Base-by-base conservation (phyloP, 2,797 vertebrate species). In the Clamator glandarius region DNA sequence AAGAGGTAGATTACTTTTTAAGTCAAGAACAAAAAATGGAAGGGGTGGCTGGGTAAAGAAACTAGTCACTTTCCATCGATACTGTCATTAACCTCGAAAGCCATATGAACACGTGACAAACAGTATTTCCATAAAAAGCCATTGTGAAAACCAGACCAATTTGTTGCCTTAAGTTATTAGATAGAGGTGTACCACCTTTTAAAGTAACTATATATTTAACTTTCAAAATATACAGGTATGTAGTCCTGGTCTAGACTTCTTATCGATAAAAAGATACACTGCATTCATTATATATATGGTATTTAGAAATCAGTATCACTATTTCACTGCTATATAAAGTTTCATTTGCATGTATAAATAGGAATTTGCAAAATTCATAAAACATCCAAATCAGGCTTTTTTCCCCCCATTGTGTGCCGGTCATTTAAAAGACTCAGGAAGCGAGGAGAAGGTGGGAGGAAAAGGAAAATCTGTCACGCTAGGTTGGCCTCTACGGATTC, bases 1-100 rank as follows among this genome's bases (percentile, higher is more conserved):
- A 97, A 98, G 97, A 98, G 98, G 98, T 98, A 98, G 98, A 98
- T 98, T 98, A 97, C 97, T 98, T 98, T 97, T 97, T 94, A 97
- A 97, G 97, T 97, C 93, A 73, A 97, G 94, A 96, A 93, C 75
- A 88, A 93, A 94, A 84, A 88, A 87, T 48, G 77, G 94, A 95
- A 82, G 70, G 95, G 96, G 93, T 84, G 96, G 89, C 81, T 92
- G 93, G 72, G 93, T 91, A 96, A 96, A 94, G 95, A 97, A 96
- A 96, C 85, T 92, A 95, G 85, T 91, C 93, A 57, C 89, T 96
- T 95, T 80, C 75, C 96, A 95, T 96, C 95, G 89, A 84, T 87
- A 92, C 92, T 73, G 84, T 68, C 89, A 84, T 92, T 86, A 86
- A 83, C 52, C 52, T 75, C 57, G 90, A 81, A 76, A 92, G 86